Evolutionary conservation across 2,888 invertebrate species (phyloP).

Genomic region (Ariolimax columbianus): DNA sequence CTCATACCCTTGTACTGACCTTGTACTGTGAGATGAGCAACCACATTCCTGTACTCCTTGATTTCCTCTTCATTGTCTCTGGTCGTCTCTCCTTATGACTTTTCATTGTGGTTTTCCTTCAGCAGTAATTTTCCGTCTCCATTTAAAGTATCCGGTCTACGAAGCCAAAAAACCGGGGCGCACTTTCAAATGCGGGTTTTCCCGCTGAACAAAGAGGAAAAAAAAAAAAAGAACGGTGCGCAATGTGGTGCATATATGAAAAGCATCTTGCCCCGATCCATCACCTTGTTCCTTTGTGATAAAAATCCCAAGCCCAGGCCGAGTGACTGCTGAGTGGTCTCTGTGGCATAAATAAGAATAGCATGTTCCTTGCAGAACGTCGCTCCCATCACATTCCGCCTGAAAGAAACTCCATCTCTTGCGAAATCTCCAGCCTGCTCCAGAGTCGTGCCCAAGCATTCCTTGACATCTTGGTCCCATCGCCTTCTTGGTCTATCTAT

Average conservation of each 20-base stretch:
- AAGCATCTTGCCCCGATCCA: no score
- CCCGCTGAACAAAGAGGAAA: not conserved
- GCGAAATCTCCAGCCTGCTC: no score
- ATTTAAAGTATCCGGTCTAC: not conserved
- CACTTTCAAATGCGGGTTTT: not conserved
- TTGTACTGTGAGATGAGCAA: not conserved
- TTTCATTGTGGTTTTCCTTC: constrained; percentile 12
- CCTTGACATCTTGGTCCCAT: no score
- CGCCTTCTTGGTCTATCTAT: no score
- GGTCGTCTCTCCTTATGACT: not conserved
- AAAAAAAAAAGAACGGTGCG: not conserved
- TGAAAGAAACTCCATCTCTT: no score
- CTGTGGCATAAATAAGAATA: no score
- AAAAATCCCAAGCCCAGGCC: no score
- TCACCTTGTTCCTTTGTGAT: no score
- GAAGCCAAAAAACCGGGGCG: not conserved
- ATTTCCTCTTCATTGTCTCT: not conserved
- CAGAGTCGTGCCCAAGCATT: no score
- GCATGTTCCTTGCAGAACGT: no score
- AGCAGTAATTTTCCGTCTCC: not conserved
- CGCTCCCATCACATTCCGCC: no score
- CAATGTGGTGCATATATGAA: not conserved
- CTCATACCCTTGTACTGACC: not conserved
- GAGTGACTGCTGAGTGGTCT: no score
- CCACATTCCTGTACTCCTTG: not conserved